These are phyloP conservation scores for Australoheros facetus DNA, from an alignment of 2,797 vertebrate species.

Conservation along the genomic window DNA sequence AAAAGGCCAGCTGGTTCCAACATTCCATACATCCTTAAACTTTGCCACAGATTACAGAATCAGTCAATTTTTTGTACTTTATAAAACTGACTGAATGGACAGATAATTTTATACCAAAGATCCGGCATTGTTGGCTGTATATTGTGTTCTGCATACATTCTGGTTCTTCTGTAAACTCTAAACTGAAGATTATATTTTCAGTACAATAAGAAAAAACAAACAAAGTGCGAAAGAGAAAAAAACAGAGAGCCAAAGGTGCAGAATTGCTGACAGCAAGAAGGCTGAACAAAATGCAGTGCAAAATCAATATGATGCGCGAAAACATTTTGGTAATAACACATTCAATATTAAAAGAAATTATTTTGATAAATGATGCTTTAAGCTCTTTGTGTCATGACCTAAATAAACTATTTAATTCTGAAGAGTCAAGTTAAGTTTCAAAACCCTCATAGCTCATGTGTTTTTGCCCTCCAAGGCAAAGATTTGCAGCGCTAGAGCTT, in stretches of 20 bases:
- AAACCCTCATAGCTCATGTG: not conserved
- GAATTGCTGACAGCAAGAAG: not conserved
- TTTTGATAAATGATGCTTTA: not conserved
- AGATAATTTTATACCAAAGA: not conserved
- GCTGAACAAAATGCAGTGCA: not conserved
- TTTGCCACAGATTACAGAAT: not conserved
- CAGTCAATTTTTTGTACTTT: not conserved
- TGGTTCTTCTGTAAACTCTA: not conserved
- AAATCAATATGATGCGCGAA: not conserved
- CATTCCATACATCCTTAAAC: not conserved
- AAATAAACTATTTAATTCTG: conserved; percentile 1
- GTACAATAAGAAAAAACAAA: not conserved
- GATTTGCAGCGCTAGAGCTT: conserved; percentile 26
- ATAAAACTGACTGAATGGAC: not conserved
- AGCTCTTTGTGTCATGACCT: not conserved
- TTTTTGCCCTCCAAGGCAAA: conserved; percentile 14
- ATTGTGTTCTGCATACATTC: no score
- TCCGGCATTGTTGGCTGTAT: no score
- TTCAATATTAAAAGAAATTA: not conserved
- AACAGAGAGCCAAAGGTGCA: not conserved
- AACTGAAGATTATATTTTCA: fast-evolving
- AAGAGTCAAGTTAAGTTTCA: conserved; percentile 1
- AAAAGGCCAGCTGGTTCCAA: not conserved
- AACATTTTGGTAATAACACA: not conserved
- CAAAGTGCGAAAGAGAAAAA: fast-evolving